Base-by-base conservation (phyloP, 1,140 invertebrate species). In the Probaryconus sp. region DNA sequence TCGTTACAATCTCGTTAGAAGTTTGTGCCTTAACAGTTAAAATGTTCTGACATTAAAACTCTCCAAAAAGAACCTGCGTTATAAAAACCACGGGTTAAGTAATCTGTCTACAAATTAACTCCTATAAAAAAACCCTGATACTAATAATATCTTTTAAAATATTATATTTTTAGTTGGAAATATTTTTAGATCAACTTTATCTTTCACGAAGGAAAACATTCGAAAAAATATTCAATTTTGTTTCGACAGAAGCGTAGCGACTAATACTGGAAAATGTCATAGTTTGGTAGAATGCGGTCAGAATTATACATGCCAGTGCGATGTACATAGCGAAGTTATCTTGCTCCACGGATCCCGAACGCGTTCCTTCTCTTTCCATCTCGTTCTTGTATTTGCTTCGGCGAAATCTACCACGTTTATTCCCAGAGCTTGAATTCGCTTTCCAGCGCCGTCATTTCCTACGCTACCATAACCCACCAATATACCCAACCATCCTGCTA, bases 241-340 rank as follows among this genome's bases (percentile, higher is more conserved):
- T 80, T 80, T 64, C 58, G 72, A 53, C 40, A 76, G 65, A 77
- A 78, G 79, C 80, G 77, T n/a, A n/a, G n/a, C n/a, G n/a, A 74
- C 70, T 81, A 79, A 81, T 81, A 79, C 63, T 63, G 51, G 68
- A 80, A 81, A 79, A 79, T 80, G 80, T 81, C 79, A 82, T 81
- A 82, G 79, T 77, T 83, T 81, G 79, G 71, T 79, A 51, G 74
- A 69, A 83, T 83, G 79, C 69, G 77, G 78, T 82, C 78, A 82
- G 77, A 83, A 82, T 84, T 82, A 81, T 81, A 81, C 78, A 81
- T 79, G 74, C 64, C 42, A 70, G 53, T 48, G 58, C 60, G 63
- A 74, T 74, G 79, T 79, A 71, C 77, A 78, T 58, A 74, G 61
- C 30, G 17, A 67, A 79, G 76, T 81, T 79, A 71, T 47, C 70